Base-by-base conservation (phyloP, 2,113 vertebrate species). In the Plecturocebus donacophilus region DNA sequence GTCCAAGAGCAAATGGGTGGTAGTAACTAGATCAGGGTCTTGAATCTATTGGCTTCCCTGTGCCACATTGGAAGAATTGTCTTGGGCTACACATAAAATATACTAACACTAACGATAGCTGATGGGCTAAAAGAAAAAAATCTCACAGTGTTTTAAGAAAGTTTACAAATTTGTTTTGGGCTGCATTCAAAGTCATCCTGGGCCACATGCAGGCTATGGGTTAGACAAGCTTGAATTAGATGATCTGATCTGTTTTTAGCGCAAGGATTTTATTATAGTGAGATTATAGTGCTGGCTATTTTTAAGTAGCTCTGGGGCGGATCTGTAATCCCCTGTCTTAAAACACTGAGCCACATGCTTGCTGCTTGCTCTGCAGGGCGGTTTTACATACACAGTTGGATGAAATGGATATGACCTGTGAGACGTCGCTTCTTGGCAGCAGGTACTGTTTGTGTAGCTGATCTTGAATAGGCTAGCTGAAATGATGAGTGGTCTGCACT, bases 201-300 rank as follows among this genome's bases (percentile, higher is more conserved):
- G 30, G 27, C 61, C 61, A 64, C 27, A 14, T 64, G 61, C 61
- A 64, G 61, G 61, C 61, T 64, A 13, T 64, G 61, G 27, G 61
- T 64, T 32, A 64, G 61, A 64, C 27, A 32, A 64, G 5, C 61
- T 64, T 64, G 61, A n/a, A 2, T 47, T 47, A 8, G 45, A 6
- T 66, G 38, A 70, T 68, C 38, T 8, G 42, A 61, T 94, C 75
- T 87, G 20, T 35, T 56, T 86, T 82, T 47, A 87, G 96, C 68
- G 14, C 6, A 6, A 45, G 88, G 91, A 8, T 58, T 90, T 93
- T 88, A 79, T 77, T 85, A 42, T 4, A 81, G 75, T 14, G 38
- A 90, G 96, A 93, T 94, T 92, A 87, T 68, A 52, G 47, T 20
- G 10, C 75, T 83, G 90, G 92, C 77, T 96, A 35, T 95, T 97